Evolutionary conservation across 1,140 invertebrate species (phyloP), one percentile per base, ranked within the genome.

Genomic region (Drosophila kikkawai): DNA sequence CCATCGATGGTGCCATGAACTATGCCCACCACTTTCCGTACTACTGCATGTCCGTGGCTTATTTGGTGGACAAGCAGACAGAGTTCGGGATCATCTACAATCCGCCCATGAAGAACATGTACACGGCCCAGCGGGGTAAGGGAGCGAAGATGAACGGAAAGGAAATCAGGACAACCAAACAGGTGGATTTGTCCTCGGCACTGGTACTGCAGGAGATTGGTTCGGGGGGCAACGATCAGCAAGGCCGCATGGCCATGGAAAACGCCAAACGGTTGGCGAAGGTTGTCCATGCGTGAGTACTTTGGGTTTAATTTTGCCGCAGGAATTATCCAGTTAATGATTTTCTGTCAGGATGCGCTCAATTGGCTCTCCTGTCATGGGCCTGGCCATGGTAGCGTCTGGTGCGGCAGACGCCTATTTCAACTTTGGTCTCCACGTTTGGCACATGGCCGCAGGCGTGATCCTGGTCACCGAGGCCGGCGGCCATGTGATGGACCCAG

Each of bases 381-480:
- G 99, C 81, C 96, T 99, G 95, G 96, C 97, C 19, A 96, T 96
- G 94, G 97, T 99, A 0, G 98, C 98, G 0, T 92, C 95, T 53
- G 99, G 98, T 5, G 95, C 94, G 19, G 95, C 96, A 5, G 98
- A 99, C 94, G 95, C 95, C 0, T 98, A 98, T 91, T 97, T 96
- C 91, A 98, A 99, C 93, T 98, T 96, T 93, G 97, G 98, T 4
- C 95, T 98, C 76, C 97, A 99, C 91, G 94, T 96, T 13, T 99
- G 98, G 98, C 97, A 98, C 86, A 95, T 97, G 78, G 97, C 97
- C 13, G 98, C 97, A 12, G 98, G 97, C 8, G 95, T 95, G 87
- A 91, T 99, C 1, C 95, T 99, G 51, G 95, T 99, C 0, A 93
- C 94, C 47, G 99, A 99, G 94, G 98, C 99, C 37, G 99, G 99